Evolutionary conservation across 2,797 vertebrate genomes (phyloP).

Genomic region (Leptodactylus fallax): DNA sequence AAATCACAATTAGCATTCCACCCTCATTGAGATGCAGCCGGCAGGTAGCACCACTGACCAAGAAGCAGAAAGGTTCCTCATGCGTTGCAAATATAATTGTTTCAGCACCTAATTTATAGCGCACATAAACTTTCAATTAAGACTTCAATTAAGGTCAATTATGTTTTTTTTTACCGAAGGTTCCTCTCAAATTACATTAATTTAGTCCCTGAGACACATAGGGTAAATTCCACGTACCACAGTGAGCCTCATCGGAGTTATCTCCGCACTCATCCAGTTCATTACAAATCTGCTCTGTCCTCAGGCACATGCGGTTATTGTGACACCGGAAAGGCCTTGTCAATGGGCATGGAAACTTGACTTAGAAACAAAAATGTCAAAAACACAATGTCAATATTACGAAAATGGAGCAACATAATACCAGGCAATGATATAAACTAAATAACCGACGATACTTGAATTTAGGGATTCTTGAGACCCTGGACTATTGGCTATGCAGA

Average conservation of each 20-base stretch:
- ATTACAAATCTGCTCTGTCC: slow-evolving; percentile 89
- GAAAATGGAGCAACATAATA: background rate
- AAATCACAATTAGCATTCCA: slow-evolving; percentile 58
- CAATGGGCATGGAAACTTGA: slow-evolving; percentile 89
- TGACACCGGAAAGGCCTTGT: slow-evolving; percentile 89
- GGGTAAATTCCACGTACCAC: slow-evolving; percentile 76
- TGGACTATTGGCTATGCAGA: no score
- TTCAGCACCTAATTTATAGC: slow-evolving; percentile 45
- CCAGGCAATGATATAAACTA: no score
- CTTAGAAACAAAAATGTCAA: slow-evolving; percentile 73
- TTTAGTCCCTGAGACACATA: slow-evolving; percentile 29
- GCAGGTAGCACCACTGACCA: slow-evolving; percentile 33
- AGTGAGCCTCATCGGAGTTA: slow-evolving; percentile 94
- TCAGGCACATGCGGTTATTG: slow-evolving; percentile 92
- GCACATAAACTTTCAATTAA: slow-evolving; percentile 62
- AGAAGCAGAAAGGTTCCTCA: background rate
- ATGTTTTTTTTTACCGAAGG: slow-evolving; percentile 56
- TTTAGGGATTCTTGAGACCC: no score
- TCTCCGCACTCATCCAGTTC: slow-evolving; percentile 94
- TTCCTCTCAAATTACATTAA: slow-evolving; percentile 62
- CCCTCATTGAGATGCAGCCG: slow-evolving; percentile 43
- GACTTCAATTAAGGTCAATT: slow-evolving; percentile 66
- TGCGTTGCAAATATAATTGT: slow-evolving; percentile 61
- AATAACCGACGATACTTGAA: no score
- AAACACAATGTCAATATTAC: slow-evolving; percentile 18